phyloP scores from a whole-genome alignment of 2,113 vertebrate genomes.

The Elephas maximus region DNA sequence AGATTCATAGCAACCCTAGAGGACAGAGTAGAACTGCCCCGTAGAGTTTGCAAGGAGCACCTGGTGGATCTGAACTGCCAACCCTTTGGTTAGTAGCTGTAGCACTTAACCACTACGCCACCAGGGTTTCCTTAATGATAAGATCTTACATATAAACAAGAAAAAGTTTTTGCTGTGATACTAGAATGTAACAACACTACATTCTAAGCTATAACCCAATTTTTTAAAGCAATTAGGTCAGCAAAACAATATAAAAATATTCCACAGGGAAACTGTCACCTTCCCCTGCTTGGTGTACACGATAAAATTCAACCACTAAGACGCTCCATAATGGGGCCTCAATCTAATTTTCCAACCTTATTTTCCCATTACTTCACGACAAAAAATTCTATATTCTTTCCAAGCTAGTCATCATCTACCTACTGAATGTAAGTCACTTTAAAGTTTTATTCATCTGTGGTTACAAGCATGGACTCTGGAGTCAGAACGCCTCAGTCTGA shows the following conservation, averaged over 20 bases:
- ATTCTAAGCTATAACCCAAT: slow-evolving; percentile 4
- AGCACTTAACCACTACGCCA: no score
- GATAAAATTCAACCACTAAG: neutral
- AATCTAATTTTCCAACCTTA: slow-evolving; percentile 52
- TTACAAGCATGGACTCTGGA: neutral
- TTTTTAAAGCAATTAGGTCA: neutral
- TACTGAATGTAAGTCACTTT: neutral
- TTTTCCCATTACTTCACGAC: neutral
- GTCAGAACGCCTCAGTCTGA: neutral
- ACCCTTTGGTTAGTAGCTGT: no score
- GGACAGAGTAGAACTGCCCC: no score
- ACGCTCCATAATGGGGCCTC: neutral
- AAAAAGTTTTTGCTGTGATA: neutral
- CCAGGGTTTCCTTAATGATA: no score
- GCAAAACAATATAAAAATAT: slow-evolving; percentile 8
- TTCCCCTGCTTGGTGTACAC: neutral
- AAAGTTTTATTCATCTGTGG: neutral
- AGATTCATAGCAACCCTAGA: no score
- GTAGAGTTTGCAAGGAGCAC: no score
- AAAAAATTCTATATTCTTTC: neutral
- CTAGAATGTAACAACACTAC: neutral
- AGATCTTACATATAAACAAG: neutral
- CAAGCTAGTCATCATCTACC: neutral
- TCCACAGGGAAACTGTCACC: neutral
- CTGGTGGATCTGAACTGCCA: no score